phyloP scores from a whole-genome alignment of 2,888 invertebrate species.

The Thymelicus acteon region DNA sequence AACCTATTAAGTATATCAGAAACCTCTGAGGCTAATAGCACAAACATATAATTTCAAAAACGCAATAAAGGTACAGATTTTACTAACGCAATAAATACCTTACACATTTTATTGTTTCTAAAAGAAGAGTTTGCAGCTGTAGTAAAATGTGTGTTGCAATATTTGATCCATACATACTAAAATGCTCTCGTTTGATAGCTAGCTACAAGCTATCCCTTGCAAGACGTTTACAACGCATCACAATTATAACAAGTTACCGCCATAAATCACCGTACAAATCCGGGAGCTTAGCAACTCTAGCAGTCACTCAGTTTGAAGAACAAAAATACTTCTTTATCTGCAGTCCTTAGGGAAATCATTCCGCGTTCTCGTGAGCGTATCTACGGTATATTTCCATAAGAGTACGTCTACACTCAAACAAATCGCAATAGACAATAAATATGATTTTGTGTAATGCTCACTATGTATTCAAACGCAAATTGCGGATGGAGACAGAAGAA shows the following conservation, averaged over 20 bases:
- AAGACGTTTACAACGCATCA: neutral
- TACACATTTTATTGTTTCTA: too few relatives aligned
- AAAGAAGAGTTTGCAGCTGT: too few relatives aligned
- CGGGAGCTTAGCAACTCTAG: neutral
- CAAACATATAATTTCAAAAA: too few relatives aligned
- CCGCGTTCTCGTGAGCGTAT: conserved; percentile 56
- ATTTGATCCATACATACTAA: too few relatives aligned
- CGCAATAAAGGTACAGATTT: too few relatives aligned
- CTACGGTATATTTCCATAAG: conserved; percentile 62
- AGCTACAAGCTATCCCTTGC: too few relatives aligned
- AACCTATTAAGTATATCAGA: too few relatives aligned
- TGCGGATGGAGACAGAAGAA: conserved; percentile 43
- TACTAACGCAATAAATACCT: too few relatives aligned
- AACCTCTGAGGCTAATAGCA: too few relatives aligned
- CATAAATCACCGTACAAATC: neutral
- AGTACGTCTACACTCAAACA: conserved; percentile 45
- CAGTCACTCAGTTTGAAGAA: conserved; percentile 18
- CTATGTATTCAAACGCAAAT: conserved; percentile 40
- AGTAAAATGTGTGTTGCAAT: too few relatives aligned
- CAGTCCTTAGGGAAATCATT: conserved; percentile 63
- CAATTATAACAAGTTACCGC: neutral
- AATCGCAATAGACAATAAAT: conserved; percentile 46
- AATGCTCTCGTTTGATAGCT: too few relatives aligned
- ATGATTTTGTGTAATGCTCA: conserved; percentile 41
- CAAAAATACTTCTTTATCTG: conserved; percentile 29